Evolutionary conservation across 1,140 invertebrate species (phyloP).

Genomic region (Thaumatotibia leucotreta): DNA sequence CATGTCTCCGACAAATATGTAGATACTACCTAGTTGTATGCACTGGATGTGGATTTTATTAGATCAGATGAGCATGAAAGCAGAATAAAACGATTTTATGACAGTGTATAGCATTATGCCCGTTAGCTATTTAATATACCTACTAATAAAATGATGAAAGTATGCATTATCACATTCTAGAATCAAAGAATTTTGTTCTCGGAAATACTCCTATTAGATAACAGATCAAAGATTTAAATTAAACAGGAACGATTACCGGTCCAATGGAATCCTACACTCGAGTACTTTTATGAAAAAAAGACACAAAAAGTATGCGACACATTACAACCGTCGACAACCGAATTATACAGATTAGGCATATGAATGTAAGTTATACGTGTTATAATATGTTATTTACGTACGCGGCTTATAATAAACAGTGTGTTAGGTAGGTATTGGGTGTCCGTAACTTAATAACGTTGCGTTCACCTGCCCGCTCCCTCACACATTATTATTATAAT

Average conservation of each 20-base stretch:
- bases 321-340: slow-evolving; percentile 17
- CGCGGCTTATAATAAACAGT: slow-evolving; percentile 33
- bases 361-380: slow-evolving; percentile 9
- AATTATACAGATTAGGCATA: slow-evolving; percentile 16
- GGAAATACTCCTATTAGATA: slow-evolving; percentile 55
- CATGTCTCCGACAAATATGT: not conserved
- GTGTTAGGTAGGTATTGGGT: slow-evolving; percentile 38
- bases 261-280: slow-evolving; percentile 18
- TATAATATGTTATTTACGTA: slow-evolving; percentile 40
- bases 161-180: slow-evolving; percentile 32
- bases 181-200: slow-evolving; percentile 48
- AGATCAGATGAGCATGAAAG: not conserved
- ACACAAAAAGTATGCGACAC: slow-evolving; percentile 11
- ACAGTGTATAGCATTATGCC: slow-evolving; percentile 16
- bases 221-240: slow-evolving; percentile 51
- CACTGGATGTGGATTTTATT: not conserved
- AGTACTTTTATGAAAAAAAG: slow-evolving; percentile 14
- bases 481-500: slow-evolving; percentile 57
- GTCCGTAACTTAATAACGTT: slow-evolving; percentile 50
- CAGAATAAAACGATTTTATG: not conserved
- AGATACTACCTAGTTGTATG: not conserved
- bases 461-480: slow-evolving; percentile 48
- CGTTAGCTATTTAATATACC: slow-evolving; percentile 45
- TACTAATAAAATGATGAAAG: slow-evolving; percentile 43
- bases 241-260: slow-evolving; percentile 35